Evolutionary conservation across 53 echinoderm and acorn worm species (phyloP).

Genomic region (Echinometra lucunter): DNA sequence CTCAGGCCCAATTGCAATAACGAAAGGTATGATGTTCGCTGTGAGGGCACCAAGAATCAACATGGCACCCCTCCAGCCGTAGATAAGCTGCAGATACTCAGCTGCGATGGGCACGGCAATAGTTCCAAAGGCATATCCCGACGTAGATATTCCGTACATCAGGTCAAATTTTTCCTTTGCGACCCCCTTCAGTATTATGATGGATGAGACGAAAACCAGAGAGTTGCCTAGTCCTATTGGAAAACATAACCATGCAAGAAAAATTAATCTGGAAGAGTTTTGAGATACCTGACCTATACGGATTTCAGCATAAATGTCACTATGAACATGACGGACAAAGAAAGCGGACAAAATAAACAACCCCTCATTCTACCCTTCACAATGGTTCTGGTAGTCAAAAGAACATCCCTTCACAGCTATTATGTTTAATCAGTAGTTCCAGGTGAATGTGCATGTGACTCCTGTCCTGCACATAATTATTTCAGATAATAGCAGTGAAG

Average conservation of each 20-base stretch:
- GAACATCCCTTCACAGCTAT: too few species aligned
- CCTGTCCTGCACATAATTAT: too few species aligned
- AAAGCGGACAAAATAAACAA: too few species aligned
- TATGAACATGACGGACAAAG: too few species aligned
- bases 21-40: background rate
- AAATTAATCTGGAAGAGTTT: too few species aligned
- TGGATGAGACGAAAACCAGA: background rate
- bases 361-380: too few species aligned
- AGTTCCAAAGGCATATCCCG: background rate
- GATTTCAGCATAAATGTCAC: too few species aligned
- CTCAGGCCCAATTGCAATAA: background rate
- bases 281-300: too few species aligned
- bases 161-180: background rate
- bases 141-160: background rate
- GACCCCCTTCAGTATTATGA: background rate
- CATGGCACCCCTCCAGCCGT: conserved; percentile 21
- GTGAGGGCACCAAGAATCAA: background rate
- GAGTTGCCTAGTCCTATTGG: background rate
- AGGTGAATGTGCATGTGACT: too few species aligned
- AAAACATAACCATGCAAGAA: background rate
- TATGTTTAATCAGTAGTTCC: too few species aligned
- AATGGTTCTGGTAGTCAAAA: too few species aligned
- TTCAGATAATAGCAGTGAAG: too few species aligned
- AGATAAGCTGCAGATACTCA: background rate
- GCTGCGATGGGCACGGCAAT: background rate